These are phyloP conservation scores for Drosophila pseudotakahashii DNA, from an alignment of 2,888 invertebrate species.

Conservation along the genomic window DNA sequence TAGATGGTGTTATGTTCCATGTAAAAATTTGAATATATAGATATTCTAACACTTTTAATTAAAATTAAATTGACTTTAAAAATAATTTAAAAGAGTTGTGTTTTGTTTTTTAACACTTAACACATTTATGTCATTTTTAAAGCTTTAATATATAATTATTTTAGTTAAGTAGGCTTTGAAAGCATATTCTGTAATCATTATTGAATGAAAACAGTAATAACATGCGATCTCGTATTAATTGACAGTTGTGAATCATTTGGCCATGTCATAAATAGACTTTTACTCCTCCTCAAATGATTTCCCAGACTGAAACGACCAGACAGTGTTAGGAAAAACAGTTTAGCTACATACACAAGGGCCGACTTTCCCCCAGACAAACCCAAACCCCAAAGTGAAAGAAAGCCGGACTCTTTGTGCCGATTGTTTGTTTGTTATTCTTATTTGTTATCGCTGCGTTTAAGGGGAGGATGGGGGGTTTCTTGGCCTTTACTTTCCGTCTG, in stretches of 20 bases:
- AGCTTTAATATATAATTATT: no score
- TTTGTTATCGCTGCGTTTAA: conserved; percentile 16
- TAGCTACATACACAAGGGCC: background rate
- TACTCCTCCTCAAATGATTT: conserved; percentile 9
- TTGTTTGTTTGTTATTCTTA: conserved; percentile 44
- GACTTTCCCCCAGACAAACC: conserved; percentile 14
- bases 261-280: conserved; percentile 14
- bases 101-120: no score
- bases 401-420: conserved; percentile 33
- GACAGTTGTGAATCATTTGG: background rate
- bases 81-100: no score
- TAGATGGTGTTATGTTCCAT: no score
- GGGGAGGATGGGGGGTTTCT: no score
- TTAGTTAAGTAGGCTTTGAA: no score
- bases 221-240: conserved; percentile 19
- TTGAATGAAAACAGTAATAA: background rate
- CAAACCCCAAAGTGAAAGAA: conserved; percentile 11
- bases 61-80: no score
- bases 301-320: conserved; percentile 4
- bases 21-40: no score
- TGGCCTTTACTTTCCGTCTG: conserved; percentile 43
- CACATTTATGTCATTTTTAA: no score
- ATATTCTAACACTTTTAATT: no score
- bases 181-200: no score
- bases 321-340: conserved; percentile 26